Conservation (phyloP, 2,113 vertebrate genomes). For the Neotragus moschatus region DNA sequence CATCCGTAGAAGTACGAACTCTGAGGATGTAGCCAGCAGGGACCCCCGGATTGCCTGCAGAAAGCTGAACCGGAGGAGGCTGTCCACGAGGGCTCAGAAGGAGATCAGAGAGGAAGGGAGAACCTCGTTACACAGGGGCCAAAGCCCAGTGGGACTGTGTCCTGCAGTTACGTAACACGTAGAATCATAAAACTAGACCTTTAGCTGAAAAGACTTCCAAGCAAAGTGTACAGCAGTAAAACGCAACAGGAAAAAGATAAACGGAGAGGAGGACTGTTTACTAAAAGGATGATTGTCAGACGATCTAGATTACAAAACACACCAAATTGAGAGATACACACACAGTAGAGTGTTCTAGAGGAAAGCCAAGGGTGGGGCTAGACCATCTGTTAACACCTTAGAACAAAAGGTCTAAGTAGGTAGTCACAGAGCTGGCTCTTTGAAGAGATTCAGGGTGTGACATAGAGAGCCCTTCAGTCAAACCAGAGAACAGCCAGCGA, state of each 20-base stretch:
- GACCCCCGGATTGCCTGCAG: background rate
- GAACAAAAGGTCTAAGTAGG: accelerated
- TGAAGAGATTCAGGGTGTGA: background rate
- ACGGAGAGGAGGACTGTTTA: background rate
- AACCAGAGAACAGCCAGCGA: accelerated
- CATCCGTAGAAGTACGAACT: accelerated
- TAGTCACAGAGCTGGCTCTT: background rate
- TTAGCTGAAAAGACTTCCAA: background rate
- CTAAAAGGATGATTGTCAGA: background rate
- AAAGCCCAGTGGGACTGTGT: accelerated
- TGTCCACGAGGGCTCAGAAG: accelerated
- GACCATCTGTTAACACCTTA: accelerated
- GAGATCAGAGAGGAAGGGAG: background rate
- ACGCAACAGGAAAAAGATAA: too few relatives aligned
- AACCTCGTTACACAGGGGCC: accelerated
- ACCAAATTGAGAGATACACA: background rate
- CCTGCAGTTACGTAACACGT: accelerated
- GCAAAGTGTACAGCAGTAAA: background rate
- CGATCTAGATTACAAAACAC: background rate
- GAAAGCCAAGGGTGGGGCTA: background rate
- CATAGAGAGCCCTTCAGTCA: background rate
- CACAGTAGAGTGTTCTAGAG: background rate
- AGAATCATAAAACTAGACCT: accelerated
- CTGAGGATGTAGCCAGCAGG: background rate
- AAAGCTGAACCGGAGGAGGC: accelerated